These are phyloP conservation scores for Nansenia antarctica DNA, from an alignment of 2,113 vertebrate genomes.

Conservation along the genomic window DNA sequence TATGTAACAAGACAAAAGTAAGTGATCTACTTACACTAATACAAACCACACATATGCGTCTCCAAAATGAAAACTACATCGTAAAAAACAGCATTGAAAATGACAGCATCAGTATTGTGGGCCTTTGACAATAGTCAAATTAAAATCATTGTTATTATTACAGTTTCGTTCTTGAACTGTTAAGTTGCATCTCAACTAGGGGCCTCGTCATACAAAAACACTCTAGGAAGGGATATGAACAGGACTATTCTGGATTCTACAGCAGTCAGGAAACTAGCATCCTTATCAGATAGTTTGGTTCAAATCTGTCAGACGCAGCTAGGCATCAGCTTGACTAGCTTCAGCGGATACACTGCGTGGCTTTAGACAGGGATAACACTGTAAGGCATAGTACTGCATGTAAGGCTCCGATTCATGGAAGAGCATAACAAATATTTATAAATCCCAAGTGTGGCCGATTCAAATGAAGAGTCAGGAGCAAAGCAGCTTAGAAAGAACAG, in stretches of 20 bases:
- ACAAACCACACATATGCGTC: no score
- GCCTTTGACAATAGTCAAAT: no score
- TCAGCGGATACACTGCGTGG: conserved; percentile 11
- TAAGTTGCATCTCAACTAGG: no score
- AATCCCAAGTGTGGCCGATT: conserved; percentile 3
- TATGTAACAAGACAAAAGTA: no score
- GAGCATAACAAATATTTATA: not conserved
- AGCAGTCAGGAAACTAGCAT: conserved; percentile 12
- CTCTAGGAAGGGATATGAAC: not conserved
- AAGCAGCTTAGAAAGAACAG: conserved; percentile 12
- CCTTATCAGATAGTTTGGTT: conserved; percentile 22
- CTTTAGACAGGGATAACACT: not conserved
- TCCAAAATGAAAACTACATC: no score
- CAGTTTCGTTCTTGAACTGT: no score
- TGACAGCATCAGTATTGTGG: no score
- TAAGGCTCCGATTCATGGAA: conserved; percentile 8
- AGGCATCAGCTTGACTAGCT: conserved; percentile 19
- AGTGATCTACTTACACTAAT: no score
- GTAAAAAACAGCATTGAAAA: no score
- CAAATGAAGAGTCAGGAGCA: not conserved
- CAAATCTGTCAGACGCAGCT: conserved; percentile 25
- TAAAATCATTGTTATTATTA: no score
- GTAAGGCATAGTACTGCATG: not conserved
- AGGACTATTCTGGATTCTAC: no score
- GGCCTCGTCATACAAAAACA: no score